phyloP scores from a whole-genome alignment of 2,888 invertebrate genomes.

The Zonitis immaculata region DNA sequence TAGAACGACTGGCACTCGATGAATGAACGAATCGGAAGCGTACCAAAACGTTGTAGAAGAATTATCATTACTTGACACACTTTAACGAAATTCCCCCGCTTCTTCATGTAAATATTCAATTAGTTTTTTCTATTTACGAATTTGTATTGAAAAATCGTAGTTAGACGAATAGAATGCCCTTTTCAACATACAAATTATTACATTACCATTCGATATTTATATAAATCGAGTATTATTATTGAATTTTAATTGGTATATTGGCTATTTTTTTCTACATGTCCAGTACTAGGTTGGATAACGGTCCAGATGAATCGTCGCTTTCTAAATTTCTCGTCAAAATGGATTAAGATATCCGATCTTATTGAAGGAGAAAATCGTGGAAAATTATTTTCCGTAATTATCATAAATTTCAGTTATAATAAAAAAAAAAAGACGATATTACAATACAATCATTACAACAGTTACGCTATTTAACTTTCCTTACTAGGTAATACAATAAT shows the following conservation, averaged over 20 bases:
- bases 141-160: too few relatives aligned
- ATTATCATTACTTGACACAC: conserved; percentile 47
- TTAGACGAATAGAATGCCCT: not conserved
- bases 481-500: too few relatives aligned
- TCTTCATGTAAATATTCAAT: not conserved
- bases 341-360: too few relatives aligned
- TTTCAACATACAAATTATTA: not conserved
- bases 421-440: too few relatives aligned
- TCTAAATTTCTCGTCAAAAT: conserved; percentile 1
- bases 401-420: too few relatives aligned
- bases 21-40: conserved; percentile 37
- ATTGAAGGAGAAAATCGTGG: too few relatives aligned
- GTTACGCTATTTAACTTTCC: too few relatives aligned
- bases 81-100: conserved; percentile 26
- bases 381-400: too few relatives aligned
- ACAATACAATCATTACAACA: too few relatives aligned
- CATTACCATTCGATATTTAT: not conserved
- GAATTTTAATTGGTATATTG: not conserved
- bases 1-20: conserved; percentile 32
- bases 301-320: not conserved
- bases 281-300: conserved; percentile 2
- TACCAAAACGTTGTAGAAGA: conserved; percentile 32
- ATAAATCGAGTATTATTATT: not conserved
- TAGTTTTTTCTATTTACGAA: not conserved
- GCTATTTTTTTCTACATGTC: not conserved